phyloP scores from a whole-genome alignment of 2,888 invertebrate genomes.

The Caradrina clavipalpis region DNA sequence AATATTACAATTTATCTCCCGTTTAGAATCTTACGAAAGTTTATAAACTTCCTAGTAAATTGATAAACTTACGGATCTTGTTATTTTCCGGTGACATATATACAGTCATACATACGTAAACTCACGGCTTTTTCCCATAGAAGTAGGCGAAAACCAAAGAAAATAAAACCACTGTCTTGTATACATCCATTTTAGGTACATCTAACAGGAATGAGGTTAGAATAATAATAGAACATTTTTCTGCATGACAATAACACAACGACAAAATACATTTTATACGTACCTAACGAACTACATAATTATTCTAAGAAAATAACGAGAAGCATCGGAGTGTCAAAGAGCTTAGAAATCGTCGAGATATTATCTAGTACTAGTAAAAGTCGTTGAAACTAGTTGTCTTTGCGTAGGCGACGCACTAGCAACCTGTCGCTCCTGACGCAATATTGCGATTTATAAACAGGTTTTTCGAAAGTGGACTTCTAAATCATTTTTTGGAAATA shows the following conservation, averaged over 20 bases:
- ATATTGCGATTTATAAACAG: slow-evolving; percentile 27
- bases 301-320: background rate
- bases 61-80: no score
- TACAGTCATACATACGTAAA: no score
- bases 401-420: slow-evolving; percentile 25
- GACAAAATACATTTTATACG: background rate
- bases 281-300: background rate
- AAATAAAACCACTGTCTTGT: no score
- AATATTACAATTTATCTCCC: no score
- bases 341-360: background rate
- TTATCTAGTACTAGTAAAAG: no score
- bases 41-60: no score
- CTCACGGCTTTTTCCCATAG: no score
- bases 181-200: no score
- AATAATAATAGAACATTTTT: background rate
- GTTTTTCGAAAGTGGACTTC: slow-evolving; percentile 7
- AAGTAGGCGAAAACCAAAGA: no score
- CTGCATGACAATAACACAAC: background rate
- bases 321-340: background rate
- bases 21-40: no score
- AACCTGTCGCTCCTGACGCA: slow-evolving; percentile 19
- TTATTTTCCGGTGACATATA: no score
- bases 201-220: background rate
- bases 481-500: no score
- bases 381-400: slow-evolving; percentile 18